A percentile compares a stretch with the other conserved stretches of the same genome.
Conservation (phyloP, 2,888 invertebrate species). For the Maniola hyperantus region DNA sequence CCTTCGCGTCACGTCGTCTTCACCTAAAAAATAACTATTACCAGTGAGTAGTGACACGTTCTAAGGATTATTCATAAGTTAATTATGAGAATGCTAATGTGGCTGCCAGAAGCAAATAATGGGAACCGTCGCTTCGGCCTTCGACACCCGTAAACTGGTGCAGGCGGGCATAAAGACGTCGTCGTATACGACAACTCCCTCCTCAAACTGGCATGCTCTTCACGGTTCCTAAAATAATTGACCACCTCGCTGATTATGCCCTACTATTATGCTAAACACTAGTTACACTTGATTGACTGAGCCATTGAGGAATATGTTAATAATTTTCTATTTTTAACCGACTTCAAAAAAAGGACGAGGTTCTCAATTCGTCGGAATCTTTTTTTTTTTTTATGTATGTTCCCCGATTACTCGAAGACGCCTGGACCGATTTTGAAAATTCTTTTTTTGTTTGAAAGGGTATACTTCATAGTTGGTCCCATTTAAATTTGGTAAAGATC, state of each 20-base stretch:
- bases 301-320: slow-evolving; percentile 59
- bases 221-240: slow-evolving; percentile 75
- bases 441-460: too few relatives aligned
- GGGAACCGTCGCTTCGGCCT: slow-evolving; percentile 65
- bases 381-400: too few relatives aligned
- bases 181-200: slow-evolving; percentile 48
- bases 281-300: slow-evolving; percentile 68
- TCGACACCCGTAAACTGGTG: slow-evolving; percentile 62
- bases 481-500: too few relatives aligned
- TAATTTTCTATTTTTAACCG: slow-evolving; percentile 48
- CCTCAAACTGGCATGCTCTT: slow-evolving; percentile 73
- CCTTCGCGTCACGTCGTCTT: slow-evolving; percentile 24
- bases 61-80: slow-evolving; percentile 70
- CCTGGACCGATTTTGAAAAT: too few relatives aligned
- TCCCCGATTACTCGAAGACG: too few relatives aligned
- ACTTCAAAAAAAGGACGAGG: too few relatives aligned
- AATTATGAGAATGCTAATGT: slow-evolving; percentile 75
- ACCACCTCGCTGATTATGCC: slow-evolving; percentile 71
- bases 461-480: too few relatives aligned
- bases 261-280: slow-evolving; percentile 64
- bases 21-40: slow-evolving; percentile 41
- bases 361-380: too few relatives aligned
- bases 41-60: slow-evolving; percentile 35
- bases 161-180: slow-evolving; percentile 48
- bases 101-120: slow-evolving; percentile 61